These are phyloP conservation scores for Bombus fervidus DNA, from an alignment of 1,140 invertebrate species.

Conservation along the genomic window DNA sequence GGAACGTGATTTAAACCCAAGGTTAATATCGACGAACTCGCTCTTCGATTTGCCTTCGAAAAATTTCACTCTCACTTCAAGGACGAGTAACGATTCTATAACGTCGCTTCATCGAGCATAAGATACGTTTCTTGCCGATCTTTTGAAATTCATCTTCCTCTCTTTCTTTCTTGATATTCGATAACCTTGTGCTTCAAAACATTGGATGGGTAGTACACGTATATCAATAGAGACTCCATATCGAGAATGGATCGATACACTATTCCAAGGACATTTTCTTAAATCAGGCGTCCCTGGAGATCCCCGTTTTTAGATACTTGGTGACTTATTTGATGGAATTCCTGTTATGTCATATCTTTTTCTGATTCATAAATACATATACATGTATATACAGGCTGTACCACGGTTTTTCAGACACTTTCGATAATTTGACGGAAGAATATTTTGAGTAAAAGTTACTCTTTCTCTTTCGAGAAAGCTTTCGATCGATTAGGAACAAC, in stretches of 20 bases:
- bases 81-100: not conserved
- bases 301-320: not conserved
- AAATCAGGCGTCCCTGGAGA: not conserved
- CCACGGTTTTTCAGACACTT: too few relatives aligned
- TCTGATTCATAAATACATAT: too few relatives aligned
- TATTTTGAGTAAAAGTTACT: too few relatives aligned
- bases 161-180: not conserved
- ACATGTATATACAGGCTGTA: too few relatives aligned
- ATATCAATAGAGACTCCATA: too few relatives aligned
- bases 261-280: not conserved
- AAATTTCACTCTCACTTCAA: constrained; percentile 20
- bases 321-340: not conserved
- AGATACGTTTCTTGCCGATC: too few relatives aligned
- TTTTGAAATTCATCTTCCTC: not conserved
- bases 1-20: too few relatives aligned
- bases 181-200: not conserved
- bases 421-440: too few relatives aligned
- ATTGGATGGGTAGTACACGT: not conserved
- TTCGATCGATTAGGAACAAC: too few relatives aligned
- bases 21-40: too few relatives aligned
- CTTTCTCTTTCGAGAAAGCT: too few relatives aligned
- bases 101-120: not conserved
- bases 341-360: too few relatives aligned
- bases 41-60: not conserved
- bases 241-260: not conserved